phyloP scores from a whole-genome alignment of 2,113 vertebrate species.

The Choloepus hoffmanni region DNA sequence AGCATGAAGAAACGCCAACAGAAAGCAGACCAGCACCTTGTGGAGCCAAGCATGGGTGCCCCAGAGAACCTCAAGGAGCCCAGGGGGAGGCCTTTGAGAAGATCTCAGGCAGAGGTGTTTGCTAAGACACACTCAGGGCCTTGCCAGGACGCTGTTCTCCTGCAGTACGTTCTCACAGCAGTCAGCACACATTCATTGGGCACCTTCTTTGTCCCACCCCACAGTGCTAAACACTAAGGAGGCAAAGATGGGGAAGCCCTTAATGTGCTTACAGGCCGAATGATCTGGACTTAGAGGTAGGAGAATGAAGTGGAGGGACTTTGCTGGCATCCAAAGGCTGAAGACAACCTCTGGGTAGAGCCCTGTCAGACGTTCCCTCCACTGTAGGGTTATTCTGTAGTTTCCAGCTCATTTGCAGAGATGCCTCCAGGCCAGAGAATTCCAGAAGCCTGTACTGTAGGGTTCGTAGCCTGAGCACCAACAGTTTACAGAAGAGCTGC shows the following conservation, averaged over 20 bases:
- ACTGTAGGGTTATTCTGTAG: background rate
- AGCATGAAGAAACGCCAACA: slow-evolving; percentile 51
- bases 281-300: background rate
- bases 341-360: background rate
- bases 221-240: background rate
- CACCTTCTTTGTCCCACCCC: background rate
- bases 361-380: background rate
- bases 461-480: background rate
- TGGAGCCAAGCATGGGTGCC: background rate
- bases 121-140: background rate
- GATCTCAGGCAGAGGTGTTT: background rate
- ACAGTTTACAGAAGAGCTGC: background rate
- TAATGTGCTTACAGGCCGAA: background rate
- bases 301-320: background rate
- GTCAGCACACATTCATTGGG: background rate
- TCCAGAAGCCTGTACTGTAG: background rate
- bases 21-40: slow-evolving; percentile 48
- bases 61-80: background rate
- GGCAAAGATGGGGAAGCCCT: background rate
- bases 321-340: background rate
- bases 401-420: background rate
- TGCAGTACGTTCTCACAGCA: background rate
- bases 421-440: background rate
- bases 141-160: background rate
- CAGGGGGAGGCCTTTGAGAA: background rate